Base-by-base conservation (phyloP, 2,797 vertebrate species). In the Coregonus sp. region DNA sequence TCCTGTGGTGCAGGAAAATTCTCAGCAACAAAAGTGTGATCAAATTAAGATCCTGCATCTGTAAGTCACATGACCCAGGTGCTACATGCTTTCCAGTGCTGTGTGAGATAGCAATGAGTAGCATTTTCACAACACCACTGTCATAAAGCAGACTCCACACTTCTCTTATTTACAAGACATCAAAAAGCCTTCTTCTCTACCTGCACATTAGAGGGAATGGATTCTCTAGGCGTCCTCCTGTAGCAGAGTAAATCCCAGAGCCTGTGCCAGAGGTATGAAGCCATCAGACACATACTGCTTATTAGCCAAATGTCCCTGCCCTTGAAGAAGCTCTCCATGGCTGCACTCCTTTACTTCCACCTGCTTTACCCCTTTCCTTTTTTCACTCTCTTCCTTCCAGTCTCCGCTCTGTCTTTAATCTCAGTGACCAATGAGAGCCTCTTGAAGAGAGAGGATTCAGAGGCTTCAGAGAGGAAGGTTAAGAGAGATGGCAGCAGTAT, bases 291-390 rank as follows among this genome's bases (percentile, higher is more conserved):
- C 89, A 97, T 88, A 72, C 93, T 92, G 81, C 87, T 94, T 85
- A 95, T 86, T 9, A 97, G 90, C 96, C 96, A 96, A 74, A 93
- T 66, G 82, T 92, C 92, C 90, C 93, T 95, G 88, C 91, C 93
- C 82, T 95, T 92, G 73, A 94, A 84, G 50, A 90, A 81, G 67
- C 88, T 86, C 78, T 94, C 92, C 95, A 94, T 94, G 87, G 78
- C 77, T 81, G 85, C 75, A 79, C 40, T 73, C 73, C 77, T 81
- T 85, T 76, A 79, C 74, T 72, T 80, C 79, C 80, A 82, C 82
- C 89, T 89, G 73, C 70, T 82, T 84, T 66, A 80, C 83, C 78
- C 76, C 80, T 75, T 81, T 82, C 78, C 76, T 80, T 75, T 82
- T 54, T 61, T 9, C 69, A 70, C 71, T 35, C 54, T n/a, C 29